Conservation (phyloP, 2,113 vertebrate species). For the Panthera uncia region DNA sequence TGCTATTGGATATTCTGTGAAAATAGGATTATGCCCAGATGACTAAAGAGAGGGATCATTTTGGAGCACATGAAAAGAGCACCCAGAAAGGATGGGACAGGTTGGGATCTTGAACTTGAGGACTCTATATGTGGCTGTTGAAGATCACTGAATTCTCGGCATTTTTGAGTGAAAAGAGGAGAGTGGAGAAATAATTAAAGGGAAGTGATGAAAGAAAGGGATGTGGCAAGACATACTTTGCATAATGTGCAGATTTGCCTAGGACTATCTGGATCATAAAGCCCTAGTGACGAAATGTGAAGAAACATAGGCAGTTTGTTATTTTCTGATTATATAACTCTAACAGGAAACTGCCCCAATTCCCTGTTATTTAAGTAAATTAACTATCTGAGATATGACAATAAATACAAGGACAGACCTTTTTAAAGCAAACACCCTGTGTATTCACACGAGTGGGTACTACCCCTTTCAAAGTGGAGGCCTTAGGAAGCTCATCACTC, state of each 20-base stretch:
- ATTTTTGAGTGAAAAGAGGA: background rate
- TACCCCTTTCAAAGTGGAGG: background rate
- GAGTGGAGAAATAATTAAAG: conserved; percentile 36
- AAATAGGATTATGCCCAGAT: conserved; percentile 7
- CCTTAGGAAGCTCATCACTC: background rate
- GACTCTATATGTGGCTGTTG: background rate
- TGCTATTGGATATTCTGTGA: background rate
- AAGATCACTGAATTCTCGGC: background rate
- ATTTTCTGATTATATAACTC: conserved; percentile 30
- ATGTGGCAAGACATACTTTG: conserved; percentile 46
- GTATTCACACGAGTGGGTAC: background rate
- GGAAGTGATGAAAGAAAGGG: conserved; percentile 47
- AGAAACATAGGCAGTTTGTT: conserved; percentile 23
- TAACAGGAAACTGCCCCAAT: background rate
- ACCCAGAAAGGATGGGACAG: background rate
- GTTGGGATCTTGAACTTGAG: background rate
- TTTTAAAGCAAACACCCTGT: background rate
- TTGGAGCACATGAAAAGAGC: background rate
- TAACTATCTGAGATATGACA: background rate
- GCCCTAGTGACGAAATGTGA: conserved; percentile 22
- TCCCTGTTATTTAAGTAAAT: conserved; percentile 35
- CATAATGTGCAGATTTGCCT: conserved; percentile 42
- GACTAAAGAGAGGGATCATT: conserved; percentile 18
- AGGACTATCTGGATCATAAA: conserved; percentile 18
- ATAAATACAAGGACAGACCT: background rate